Base-by-base conservation (phyloP, 1,140 invertebrate genomes). In the Trichonephila clavipes region DNA sequence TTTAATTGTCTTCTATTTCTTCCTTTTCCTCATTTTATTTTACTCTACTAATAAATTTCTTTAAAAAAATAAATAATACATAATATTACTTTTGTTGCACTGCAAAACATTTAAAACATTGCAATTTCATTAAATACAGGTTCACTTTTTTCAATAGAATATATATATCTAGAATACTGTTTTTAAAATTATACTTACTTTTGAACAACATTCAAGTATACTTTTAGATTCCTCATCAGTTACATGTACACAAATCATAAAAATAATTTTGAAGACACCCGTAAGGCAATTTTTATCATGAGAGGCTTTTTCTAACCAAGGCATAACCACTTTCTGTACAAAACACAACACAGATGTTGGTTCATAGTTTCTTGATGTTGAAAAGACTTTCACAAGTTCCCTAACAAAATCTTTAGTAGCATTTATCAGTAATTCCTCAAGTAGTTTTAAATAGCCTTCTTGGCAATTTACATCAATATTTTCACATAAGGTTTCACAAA, bases 181-280 rank as follows among this genome's bases (percentile, higher is more conserved):
- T 51, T 51, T 51, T 0, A 69, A 69, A 69, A 69, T 14, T 40
- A 18, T 58, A 85, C 83, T 88, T 69, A 93, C 92, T 64, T 88
- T 16, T 19, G 28, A 89, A n/a, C 87, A 89, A 19, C 21, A 28
- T 51, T 90, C 34, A 44, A 89, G 61, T 85, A 94, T 72, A 18
- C 28, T 12, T 40, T 34, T 34, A 6, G 77, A 59, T 69, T 89
- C 88, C 5, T 85, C 77, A 10, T 66, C 86, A 85, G 72, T 14
- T 19, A 85, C 14, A 69, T 16, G 21, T 21, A 44, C 34, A 19
- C 87, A 90, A 21, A 90, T 18, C 10, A 61, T 51, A 34, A 90
- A 90, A 34, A 90, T 90, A 40, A 90, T 40, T 18, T 85, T 72
- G 19, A 83, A 24, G 6, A 89, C 40, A 58, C 90, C n/a, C 14